Base-by-base conservation (phyloP, 2,797 vertebrate species). In the Propithecus perrieri region DNA sequence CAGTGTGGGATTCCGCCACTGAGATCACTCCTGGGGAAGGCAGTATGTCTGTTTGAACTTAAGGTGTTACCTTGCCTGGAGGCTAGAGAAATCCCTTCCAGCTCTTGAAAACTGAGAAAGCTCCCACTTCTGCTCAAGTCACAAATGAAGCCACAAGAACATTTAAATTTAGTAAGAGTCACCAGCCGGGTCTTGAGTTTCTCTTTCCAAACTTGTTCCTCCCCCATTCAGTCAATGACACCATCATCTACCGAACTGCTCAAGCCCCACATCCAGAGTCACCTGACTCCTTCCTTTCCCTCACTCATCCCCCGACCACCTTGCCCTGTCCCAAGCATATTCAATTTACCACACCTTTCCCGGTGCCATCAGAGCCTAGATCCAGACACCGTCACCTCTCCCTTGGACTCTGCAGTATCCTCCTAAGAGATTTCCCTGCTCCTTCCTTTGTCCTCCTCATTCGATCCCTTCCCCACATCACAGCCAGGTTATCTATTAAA, bases 61-160 rank as follows among this genome's bases (percentile, higher is more conserved):
- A 61, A 33, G 74, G 61, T 43, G 48, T 38, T 65, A 55, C 50
- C 28, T 80, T 76, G 72, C 33, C 90, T 20, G 53, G 59, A 92
- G 65, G 81, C 71, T 81, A 26, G 55, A 76, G 85, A 71, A 85
- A 69, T 90, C 71, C 53, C 71, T 94, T 43, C 63, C 41, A 84
- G 83, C 53, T 85, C 69, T 57, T 63, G n/a, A 79, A 79, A 90
- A 83, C 4, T 30, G 53, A 86, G 63, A 53, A 41, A 81, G 22
- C 57, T 69, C 35, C 75, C 43, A 35, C 74, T 90, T 94, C 17
- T 63, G 24, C 48, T 74, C 48, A 81, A 41, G 20, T 30, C 84
- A 86, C 89, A 95, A 15, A 48, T 18, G 55, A 96, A 71, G 55
- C 13, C 50, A 55, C 14, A 43, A 6, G 76, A 48, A 92, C 63